Evolutionary conservation across 2,113 vertebrate species (phyloP), one percentile per base, ranked within the genome.

Genomic region (Felis catus): DNA sequence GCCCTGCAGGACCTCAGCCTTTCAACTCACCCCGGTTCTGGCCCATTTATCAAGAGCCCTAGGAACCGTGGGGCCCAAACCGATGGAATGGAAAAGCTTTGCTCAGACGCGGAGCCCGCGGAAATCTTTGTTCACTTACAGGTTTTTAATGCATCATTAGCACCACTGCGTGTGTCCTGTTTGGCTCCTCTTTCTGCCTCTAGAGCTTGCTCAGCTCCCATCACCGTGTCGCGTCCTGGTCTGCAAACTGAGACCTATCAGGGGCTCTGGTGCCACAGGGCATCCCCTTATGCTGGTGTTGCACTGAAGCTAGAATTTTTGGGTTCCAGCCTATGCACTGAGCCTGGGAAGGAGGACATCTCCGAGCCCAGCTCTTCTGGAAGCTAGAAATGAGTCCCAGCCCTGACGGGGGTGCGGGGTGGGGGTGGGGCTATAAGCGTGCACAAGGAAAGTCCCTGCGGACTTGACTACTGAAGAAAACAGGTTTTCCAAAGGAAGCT

Each of bases 211-310:
- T 76, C 66, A 7, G 18, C 68, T 88, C 66, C 74, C n/a, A n/a
- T 58, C 74, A 68, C 48, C 18, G 71, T n/a, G 81, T 91, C 95
- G 82, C 66, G 39, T 74, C 74, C 31, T 76, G 45, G 55, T 87
- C 88, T 88, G 88, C 82, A 96, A 87, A 91, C 88, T 79, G 91
- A 82, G 88, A 76, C 74, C 36, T n/a, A 39, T 51, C 53, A 23
- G 92, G 53, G 58, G 51, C 71, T 51, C 23, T 53, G 21, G 58
- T 0, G 33, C 19, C 33, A 2, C 3, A 8, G 39, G 27, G 19
- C 36, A 51, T 12, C 31, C 71, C 18, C 29, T 65, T 16, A 45
- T 2, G 66, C 55, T 3, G 21, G 4, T 76, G 45, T 36, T 45
- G 45, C 23, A 23, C 16, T 25, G 16, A 66, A 68, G 31, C 55